Evolutionary conservation across 2,797 vertebrate species (phyloP), one percentile per base, ranked within the genome.

Genomic region (Scomberomorus guttatus): DNA sequence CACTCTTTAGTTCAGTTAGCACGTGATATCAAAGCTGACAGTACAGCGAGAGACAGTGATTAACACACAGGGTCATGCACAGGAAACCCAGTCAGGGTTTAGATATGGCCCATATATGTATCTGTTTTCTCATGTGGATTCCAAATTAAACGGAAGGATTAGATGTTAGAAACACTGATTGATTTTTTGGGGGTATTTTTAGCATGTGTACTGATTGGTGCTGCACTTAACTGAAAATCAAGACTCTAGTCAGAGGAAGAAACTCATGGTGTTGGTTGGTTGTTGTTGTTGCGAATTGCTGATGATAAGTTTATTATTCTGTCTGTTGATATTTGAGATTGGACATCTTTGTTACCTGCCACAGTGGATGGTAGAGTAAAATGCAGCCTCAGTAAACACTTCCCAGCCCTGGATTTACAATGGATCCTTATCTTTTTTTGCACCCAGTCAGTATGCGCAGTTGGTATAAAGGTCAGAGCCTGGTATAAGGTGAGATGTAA

Each of bases 391-490:
- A 10, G 6, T 61, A 17, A 59, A 61, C n/a, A 39, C 50, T 80
- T 24, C 27, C 11, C 18, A 46, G n/a, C 22, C 13, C 5, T 2
- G 69, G 27, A 39, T 37, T 22, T 37, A 50, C 29, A 29, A 25
- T 63, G 48, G 48, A 52, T 20, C 58, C 25, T 7, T 63, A 11
- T 75, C 50, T 24, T 69, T 44, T 44, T 69, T 48, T 64, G 7
- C 46, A 32, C 5, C 20, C 20, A 17, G 59, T 68, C 39, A 17
- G 48, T 27, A 37, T 61, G 61, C 64, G 56, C 34, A 25, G 58
- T 62, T 75, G 71, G 60, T 81, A 1, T 74, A 88, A 83, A 84
- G 76, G 82, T 83, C 84, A 82, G 55, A 29, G 48, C 11, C 34
- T 60, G n/a, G 62, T 27, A 54, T 76, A 42, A 78, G 52, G 24